These are phyloP conservation scores for Lysandra coridon DNA, from an alignment of 2,888 invertebrate genomes.

Conservation along the genomic window DNA sequence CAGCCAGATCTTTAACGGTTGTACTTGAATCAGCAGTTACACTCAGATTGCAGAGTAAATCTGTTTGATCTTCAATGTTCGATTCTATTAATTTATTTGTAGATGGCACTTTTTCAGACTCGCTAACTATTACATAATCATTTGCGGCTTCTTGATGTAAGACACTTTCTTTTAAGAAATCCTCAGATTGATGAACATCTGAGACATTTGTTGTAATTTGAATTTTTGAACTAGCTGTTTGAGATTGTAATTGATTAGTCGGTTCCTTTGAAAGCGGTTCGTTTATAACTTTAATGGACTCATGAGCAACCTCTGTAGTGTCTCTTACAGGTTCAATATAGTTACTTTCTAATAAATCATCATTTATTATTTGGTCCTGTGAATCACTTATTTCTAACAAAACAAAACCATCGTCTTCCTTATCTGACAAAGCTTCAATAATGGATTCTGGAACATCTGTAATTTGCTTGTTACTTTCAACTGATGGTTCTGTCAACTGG, in stretches of 20 bases:
- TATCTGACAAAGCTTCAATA: constrained; percentile 33
- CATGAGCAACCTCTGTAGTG: constrained; percentile 39
- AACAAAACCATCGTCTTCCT: constrained; percentile 38
- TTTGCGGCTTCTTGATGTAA: constrained; percentile 6
- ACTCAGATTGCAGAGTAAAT: not conserved
- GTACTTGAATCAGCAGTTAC: constrained; percentile 32
- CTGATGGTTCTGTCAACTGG: not conserved
- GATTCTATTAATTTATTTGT: not conserved
- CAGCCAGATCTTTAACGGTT: not conserved
- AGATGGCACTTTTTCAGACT: not conserved
- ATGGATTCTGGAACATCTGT: constrained; percentile 30
- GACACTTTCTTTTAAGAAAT: not conserved
- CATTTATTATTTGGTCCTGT: constrained; percentile 4
- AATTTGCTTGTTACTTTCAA: not conserved
- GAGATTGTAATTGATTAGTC: not conserved
- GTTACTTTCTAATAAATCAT: constrained; percentile 33
- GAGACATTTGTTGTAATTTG: not conserved
- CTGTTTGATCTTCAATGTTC: not conserved
- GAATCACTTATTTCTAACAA: constrained; percentile 36
- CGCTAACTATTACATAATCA: constrained; percentile 37
- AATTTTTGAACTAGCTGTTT: constrained; percentile 36
- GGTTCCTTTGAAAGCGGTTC: not conserved
- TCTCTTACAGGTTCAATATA: constrained; percentile 38
- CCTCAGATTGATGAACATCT: not conserved
- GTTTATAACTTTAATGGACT: constrained; percentile 30